Evolutionary conservation across 2,113 vertebrate species (phyloP).

Genomic region (Bubo scandiacus): DNA sequence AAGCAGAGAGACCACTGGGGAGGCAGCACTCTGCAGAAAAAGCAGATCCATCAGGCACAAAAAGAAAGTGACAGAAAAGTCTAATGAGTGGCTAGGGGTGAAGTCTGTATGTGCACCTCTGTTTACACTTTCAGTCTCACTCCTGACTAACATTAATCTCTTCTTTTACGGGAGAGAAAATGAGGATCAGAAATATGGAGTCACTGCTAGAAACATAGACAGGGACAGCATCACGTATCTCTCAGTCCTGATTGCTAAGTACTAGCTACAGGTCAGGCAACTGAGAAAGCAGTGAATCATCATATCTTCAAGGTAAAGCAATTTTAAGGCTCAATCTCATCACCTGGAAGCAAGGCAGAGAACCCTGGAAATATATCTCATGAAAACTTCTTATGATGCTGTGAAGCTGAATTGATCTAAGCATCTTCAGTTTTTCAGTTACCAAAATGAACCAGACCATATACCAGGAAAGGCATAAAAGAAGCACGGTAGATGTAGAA

Average conservation of each 20-base stretch:
- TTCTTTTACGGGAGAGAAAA: background rate
- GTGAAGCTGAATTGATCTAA: background rate
- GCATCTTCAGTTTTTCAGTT: background rate
- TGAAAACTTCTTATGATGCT: background rate
- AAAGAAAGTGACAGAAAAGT: background rate
- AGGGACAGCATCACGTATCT: background rate
- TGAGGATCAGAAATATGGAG: background rate
- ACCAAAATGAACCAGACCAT: background rate
- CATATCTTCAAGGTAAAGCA: background rate
- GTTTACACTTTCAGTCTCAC: background rate
- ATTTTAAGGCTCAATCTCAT: constrained; percentile 18
- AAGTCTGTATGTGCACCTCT: background rate
- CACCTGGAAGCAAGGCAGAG: constrained; percentile 7
- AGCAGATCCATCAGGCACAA: background rate
- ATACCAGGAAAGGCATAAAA: background rate
- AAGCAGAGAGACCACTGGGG: background rate
- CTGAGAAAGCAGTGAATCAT: background rate
- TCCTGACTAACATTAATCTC: background rate
- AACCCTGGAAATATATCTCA: background rate
- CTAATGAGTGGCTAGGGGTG: background rate
- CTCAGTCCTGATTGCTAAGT: background rate
- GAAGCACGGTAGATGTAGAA: background rate
- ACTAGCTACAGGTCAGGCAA: background rate
- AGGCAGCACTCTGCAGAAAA: constrained; percentile 3
- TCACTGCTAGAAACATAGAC: background rate